Evolutionary conservation across 2,888 invertebrate genomes (phyloP).

Genomic region (Sphecodes monilicornis): DNA sequence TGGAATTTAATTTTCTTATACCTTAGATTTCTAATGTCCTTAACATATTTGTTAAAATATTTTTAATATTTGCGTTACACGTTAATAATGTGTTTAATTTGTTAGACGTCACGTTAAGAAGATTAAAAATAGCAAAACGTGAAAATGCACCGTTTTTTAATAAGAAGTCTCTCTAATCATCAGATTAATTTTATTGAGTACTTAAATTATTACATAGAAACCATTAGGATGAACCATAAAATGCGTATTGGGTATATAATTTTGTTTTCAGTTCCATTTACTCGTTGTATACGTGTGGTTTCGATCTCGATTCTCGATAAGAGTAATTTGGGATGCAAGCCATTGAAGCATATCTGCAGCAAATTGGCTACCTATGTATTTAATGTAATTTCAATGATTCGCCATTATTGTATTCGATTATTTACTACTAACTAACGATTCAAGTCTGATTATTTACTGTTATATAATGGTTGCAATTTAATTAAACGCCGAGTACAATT

Average conservation of each 20-base stretch:
- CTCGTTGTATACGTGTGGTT: background rate
- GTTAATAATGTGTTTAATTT: no score
- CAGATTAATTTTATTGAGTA: background rate
- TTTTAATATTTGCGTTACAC: no score
- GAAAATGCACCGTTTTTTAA: background rate
- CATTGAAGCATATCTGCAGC: background rate
- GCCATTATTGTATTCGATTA: background rate
- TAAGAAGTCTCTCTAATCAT: background rate
- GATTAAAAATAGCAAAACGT: no score
- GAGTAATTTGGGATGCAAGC: background rate
- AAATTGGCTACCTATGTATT: background rate
- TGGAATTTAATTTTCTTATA: no score
- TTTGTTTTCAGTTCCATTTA: background rate
- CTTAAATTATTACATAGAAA: background rate
- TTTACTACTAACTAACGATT: background rate
- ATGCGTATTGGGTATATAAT: background rate
- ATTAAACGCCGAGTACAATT: background rate
- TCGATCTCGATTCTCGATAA: background rate
- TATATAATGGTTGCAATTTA: background rate
- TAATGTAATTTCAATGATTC: slow-evolving; percentile 7
- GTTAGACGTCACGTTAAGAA: no score
- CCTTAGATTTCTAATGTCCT: no score
- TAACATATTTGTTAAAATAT: no score
- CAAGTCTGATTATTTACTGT: background rate
- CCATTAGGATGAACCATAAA: background rate